A percentile compares a stretch with the other conserved stretches of the same genome.
These are phyloP conservation scores for Malurus melanocephalus DNA, from an alignment of 2,113 vertebrate genomes.

Conservation along the genomic window DNA sequence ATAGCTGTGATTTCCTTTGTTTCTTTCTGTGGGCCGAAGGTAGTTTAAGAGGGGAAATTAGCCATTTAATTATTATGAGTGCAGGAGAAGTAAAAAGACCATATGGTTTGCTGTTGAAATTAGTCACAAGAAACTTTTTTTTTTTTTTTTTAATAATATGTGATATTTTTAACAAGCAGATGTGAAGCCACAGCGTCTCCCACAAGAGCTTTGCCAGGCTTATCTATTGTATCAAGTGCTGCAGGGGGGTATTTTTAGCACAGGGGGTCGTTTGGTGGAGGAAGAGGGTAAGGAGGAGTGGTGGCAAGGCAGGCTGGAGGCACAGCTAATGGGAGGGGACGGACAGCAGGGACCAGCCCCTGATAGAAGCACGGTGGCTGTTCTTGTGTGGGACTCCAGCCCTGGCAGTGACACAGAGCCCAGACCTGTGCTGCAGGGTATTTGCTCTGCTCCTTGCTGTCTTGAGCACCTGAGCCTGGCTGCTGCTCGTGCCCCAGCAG, in stretches of 20 bases:
- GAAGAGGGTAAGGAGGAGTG: background rate
- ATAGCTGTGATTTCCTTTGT: constrained; percentile 71
- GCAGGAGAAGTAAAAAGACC: constrained; percentile 68
- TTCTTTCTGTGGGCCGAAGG: constrained; percentile 67
- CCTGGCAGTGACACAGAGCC: fast-evolving
- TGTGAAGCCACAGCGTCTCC: constrained; percentile 60
- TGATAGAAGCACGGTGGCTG: fast-evolving
- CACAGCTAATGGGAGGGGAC: background rate
- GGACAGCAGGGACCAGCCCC: background rate
- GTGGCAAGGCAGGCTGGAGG: background rate
- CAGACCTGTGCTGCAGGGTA: background rate
- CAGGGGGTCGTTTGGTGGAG: background rate
- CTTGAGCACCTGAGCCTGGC: background rate
- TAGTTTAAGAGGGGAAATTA: constrained; percentile 65
- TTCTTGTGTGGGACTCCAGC: background rate
- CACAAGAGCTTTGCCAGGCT: constrained; percentile 54
- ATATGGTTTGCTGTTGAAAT: constrained; percentile 74
- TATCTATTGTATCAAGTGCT: constrained; percentile 37
- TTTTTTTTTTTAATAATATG: constrained; percentile 61
- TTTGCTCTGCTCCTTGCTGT: background rate
- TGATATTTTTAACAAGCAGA: constrained; percentile 75
- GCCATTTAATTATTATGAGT: constrained; percentile 73
- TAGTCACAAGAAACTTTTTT: constrained; percentile 78
- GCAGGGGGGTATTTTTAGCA: constrained; percentile 33
- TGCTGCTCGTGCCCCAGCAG: background rate